Base-by-base conservation (phyloP, 2,797 vertebrate genomes). In the Crax fasciolata region DNA sequence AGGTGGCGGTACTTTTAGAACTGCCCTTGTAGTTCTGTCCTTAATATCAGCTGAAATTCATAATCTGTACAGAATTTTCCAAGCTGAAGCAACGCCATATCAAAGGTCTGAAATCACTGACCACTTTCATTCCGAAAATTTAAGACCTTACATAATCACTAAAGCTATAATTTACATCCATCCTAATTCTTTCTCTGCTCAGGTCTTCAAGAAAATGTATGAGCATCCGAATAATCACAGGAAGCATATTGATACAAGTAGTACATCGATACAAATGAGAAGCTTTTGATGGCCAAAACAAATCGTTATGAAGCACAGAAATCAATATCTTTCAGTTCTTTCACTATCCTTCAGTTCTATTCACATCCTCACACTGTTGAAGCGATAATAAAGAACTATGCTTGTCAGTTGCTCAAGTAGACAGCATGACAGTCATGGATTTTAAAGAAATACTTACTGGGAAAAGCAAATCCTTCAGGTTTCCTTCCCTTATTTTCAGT, bases 131-230 rank as follows among this genome's bases (percentile, higher is more conserved):
- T 48, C 46, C 70, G 5, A 51, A 77, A 68, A 87, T 0, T 1
- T 9, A 28, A 68, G 14, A 17, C 30, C 8, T 59, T n/a, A 20
- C 8, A 41, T 0, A 1, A 46, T 4, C 15, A 38, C 3, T n/a
- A 1, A 73, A 61, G 12, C 41, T 66, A 28, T 25, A 28, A 62
- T 2, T 55, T 65, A 28, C 2, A 16, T 57, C 74, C 23, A 15
- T 25, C 20, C 11, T 62, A 49, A 44, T 70, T 57, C 58, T 91
- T 25, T 46, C 30, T 41, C 27, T 93, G 16, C 48, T 78, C 28
- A 49, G 7, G 2, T 71, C 55, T 61, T 61, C 19, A 49, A 13
- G 35, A 57, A 73, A 83, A 52, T 4, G 0, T 41, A 54, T 4
- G 11, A 7, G 10, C 17, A 84, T 82, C 23, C 72, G 32, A 90